Evolutionary conservation across 2,113 vertebrate genomes (phyloP).

Genomic region (Excalfactoria chinensis): DNA sequence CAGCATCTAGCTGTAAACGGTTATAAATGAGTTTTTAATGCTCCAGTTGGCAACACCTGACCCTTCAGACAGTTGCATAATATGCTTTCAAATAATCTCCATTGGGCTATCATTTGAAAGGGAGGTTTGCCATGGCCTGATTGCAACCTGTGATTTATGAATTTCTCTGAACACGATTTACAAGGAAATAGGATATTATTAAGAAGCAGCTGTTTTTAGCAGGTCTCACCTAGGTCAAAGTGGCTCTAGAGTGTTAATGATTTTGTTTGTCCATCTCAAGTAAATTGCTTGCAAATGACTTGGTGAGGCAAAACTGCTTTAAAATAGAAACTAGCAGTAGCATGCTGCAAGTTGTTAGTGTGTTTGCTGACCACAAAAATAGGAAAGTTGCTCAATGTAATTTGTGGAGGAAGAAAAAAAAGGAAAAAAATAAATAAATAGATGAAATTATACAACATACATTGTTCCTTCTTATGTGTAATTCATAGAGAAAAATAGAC

Average conservation of each 20-base stretch:
- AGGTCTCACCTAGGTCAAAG: background rate
- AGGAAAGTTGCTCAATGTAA: background rate
- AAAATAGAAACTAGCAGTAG: background rate
- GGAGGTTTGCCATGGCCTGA: background rate
- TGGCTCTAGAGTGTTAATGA: background rate
- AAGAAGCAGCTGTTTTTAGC: conserved; percentile 43
- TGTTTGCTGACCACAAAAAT: background rate
- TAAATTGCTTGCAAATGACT: conserved; percentile 43
- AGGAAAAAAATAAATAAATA: background rate
- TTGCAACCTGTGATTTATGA: conserved; percentile 54
- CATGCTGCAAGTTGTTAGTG: background rate
- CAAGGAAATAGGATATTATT: conserved; percentile 33
- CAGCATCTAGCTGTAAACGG: conserved; percentile 2
- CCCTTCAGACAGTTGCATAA: background rate
- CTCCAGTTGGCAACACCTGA: background rate
- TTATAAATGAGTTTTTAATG: conserved; percentile 43
- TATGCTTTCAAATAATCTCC: conserved; percentile 9
- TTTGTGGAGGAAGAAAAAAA: background rate
- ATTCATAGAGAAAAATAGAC: background rate
- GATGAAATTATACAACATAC: background rate
- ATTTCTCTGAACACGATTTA: conserved; percentile 47
- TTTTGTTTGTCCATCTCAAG: background rate
- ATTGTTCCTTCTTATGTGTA: background rate
- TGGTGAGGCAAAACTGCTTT: conserved; percentile 16
- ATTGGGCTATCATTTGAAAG: background rate